These are phyloP conservation scores for Lithophane semibrunnea DNA, from an alignment of 2,888 invertebrate species.

Conservation along the genomic window DNA sequence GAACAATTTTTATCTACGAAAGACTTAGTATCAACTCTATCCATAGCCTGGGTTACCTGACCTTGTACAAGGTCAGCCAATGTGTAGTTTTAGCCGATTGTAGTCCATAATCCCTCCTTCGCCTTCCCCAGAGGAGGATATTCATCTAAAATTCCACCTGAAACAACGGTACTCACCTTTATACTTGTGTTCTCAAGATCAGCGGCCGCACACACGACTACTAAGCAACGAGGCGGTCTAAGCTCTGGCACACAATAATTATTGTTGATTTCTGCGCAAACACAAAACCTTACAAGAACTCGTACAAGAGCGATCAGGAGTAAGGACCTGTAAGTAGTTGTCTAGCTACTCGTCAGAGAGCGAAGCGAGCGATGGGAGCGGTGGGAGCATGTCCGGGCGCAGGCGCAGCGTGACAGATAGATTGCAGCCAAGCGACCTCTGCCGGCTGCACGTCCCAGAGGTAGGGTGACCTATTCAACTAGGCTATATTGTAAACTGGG, in stretches of 20 bases:
- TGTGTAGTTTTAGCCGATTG: too few relatives aligned
- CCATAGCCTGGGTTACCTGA: too few relatives aligned
- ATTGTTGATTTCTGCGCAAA: constrained; percentile 24
- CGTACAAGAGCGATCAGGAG: constrained; percentile 39
- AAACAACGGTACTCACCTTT: too few relatives aligned
- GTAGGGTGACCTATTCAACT: constrained; percentile 51
- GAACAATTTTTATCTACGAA: too few relatives aligned
- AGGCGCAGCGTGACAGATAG: constrained; percentile 68
- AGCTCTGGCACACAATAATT: constrained; percentile 1
- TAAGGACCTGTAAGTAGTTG: constrained; percentile 63
- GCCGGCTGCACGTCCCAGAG: constrained; percentile 55
- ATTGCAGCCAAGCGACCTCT: constrained; percentile 67
- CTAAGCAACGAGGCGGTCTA: background rate
- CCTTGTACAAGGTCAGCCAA: too few relatives aligned
- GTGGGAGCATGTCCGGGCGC: constrained; percentile 59
- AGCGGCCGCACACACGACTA: background rate
- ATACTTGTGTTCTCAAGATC: background rate
- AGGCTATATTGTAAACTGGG: constrained; percentile 4
- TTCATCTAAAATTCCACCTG: too few relatives aligned
- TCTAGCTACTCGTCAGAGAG: constrained; percentile 61
- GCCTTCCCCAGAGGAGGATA: too few relatives aligned
- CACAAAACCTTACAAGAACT: constrained; percentile 20
- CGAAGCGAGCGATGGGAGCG: constrained; percentile 50
- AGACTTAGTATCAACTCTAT: too few relatives aligned
- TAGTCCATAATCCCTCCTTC: too few relatives aligned